A percentile compares a stretch with the other conserved stretches of the same genome.
These are phyloP conservation scores for Mesocricetus auratus DNA, from an alignment of 2,113 vertebrate species.

Conservation along the genomic window DNA sequence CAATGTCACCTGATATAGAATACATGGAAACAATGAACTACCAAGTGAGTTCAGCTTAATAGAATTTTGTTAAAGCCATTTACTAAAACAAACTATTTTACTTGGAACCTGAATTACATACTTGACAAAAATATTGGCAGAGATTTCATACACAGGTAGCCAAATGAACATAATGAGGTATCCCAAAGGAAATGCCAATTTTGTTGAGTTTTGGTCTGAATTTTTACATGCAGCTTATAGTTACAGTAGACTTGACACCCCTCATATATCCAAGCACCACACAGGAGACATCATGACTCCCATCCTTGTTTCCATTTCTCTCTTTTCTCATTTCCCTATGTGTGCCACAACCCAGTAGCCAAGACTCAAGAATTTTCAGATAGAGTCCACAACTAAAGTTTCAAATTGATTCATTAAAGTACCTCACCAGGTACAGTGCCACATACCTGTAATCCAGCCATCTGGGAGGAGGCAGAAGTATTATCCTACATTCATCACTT, in stretches of 20 bases:
- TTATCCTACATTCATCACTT: background rate
- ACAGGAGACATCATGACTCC: background rate
- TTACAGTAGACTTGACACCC: background rate
- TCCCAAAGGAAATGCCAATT: background rate
- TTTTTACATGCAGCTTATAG: background rate
- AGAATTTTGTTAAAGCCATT: constrained; percentile 34
- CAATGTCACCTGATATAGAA: background rate
- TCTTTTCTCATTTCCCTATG: background rate
- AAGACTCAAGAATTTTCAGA: background rate
- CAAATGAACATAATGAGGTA: constrained; percentile 3
- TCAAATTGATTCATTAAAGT: constrained; percentile 12
- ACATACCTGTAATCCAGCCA: too few relatives aligned
- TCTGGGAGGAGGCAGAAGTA: background rate
- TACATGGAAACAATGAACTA: background rate
- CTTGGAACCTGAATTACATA: constrained; percentile 40
- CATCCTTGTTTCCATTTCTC: background rate
- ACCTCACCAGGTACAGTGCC: background rate
- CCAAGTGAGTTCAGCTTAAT: background rate
- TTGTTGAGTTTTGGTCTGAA: constrained; percentile 4
- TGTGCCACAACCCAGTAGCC: background rate
- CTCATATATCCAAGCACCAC: background rate
- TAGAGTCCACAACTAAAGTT: background rate
- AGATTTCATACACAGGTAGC: constrained; percentile 21
- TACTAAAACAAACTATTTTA: constrained; percentile 48
- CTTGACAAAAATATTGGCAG: constrained; percentile 26